Conservation (phyloP, 2,113 vertebrate genomes). For the Philantomba maxwellii region DNA sequence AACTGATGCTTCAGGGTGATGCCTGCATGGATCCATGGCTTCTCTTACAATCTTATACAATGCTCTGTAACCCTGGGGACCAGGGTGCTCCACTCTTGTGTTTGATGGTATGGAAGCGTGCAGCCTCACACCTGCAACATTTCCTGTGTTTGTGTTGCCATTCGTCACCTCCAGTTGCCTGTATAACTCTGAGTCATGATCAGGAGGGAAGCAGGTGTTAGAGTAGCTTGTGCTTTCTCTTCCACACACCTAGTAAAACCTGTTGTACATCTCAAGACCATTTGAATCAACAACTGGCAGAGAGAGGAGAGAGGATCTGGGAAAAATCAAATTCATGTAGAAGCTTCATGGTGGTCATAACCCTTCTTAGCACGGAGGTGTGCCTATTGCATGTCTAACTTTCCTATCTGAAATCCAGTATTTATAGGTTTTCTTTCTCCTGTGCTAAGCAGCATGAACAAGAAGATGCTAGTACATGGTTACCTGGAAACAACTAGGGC, state of each 20-base stretch:
- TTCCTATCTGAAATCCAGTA: not conserved
- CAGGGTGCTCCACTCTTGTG: not conserved
- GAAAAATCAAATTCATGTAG: not conserved
- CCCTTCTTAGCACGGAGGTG: not conserved
- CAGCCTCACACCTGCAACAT: not conserved
- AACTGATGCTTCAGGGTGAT: not conserved
- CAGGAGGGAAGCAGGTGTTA: not conserved
- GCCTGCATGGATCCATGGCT: no score
- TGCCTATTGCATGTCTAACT: not conserved
- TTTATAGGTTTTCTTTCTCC: not conserved
- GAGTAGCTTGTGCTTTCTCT: not conserved
- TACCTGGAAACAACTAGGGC: not conserved
- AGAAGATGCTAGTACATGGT: not conserved
- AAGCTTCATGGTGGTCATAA: not conserved
- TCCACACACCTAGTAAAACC: not conserved
- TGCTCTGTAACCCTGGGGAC: not conserved
- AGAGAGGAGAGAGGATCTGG: not conserved
- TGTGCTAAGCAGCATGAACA: not conserved
- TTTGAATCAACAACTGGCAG: not conserved
- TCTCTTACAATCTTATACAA: not conserved
- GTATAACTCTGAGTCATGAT: not conserved
- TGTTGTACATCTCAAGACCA: not conserved
- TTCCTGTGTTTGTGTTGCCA: not conserved
- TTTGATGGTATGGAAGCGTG: not conserved
- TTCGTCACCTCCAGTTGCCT: not conserved